Base-by-base conservation (phyloP, 2,113 vertebrate species). In the Litocranius walleri region DNA sequence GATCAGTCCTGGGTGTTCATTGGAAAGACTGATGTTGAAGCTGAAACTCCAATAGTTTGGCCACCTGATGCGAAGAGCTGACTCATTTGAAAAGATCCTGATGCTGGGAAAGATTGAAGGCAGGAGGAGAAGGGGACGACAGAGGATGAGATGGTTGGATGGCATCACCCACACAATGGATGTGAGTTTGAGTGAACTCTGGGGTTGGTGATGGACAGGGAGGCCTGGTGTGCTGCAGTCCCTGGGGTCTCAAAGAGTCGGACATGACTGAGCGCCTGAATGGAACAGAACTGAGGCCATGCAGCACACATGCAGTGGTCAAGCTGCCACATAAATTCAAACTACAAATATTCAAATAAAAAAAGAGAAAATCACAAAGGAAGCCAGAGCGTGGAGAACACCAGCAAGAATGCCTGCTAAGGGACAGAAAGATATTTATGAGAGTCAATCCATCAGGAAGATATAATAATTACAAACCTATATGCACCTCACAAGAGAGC, bases 31-130 rank as follows among this genome's bases (percentile, higher is more conserved):
- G 30, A 33, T 64, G 30, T 2, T 64, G 30, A 64, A n/a, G 30
- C 62, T 64, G 62, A 64, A 64, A 8, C 30, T 64, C 30, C 30
- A 64, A 3, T n/a, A 64, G 3, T 64, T 17, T 33, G 62, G 30
- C 15, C 7, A 33, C 7, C 30, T 64, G 7, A 64, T 8, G 30
- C 0, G 1, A n/a, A 64, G 15, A 64, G 1, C 1, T 64, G 62
- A 64, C 30, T n/a, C 62, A 17, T 7, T 64, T 2, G 62, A n/a
- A 64, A 64, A 64, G 62, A 33, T 7, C 30, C 62, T 64, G 62
- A n/a, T 64, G 62, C 30, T n/a, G 62, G 62, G 15, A 64, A 1
- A 3, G 62, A n/a, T 8, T 33, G 62, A 1, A 1, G 30, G 30
- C 61, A 64, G 61, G 30, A 62, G 61, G 30, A 64, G 30, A 64